These are phyloP conservation scores for Percina caprodes DNA, from an alignment of 2,113 vertebrate species.

Conservation along the genomic window DNA sequence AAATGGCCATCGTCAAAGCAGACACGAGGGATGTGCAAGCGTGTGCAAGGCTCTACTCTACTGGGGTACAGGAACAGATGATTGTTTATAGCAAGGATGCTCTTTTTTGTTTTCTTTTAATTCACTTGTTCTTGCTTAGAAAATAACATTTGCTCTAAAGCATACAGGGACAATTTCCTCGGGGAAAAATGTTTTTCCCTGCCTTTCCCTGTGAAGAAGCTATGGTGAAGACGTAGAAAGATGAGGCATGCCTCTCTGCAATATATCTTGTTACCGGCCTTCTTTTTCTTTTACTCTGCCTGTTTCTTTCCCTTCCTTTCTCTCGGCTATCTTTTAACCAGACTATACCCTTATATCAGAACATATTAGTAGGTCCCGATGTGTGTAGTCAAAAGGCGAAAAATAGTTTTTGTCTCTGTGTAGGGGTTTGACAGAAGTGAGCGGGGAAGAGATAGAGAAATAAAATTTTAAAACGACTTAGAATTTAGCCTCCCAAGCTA, in stretches of 20 bases:
- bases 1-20: constrained; percentile 52
- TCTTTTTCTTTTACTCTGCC: neutral
- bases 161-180: constrained; percentile 32
- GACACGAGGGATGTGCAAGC: constrained; percentile 44
- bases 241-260: constrained; percentile 17
- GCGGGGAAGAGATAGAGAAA: neutral
- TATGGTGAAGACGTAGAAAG: constrained; percentile 20
- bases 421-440: constrained; percentile 31
- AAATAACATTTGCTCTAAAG: constrained; percentile 59
- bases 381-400: constrained; percentile 53
- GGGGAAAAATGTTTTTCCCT: constrained; percentile 41
- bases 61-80: constrained; percentile 50
- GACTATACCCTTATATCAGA: constrained; percentile 44
- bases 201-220: constrained; percentile 12
- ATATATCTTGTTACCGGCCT: constrained; percentile 20
- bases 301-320: constrained; percentile 20
- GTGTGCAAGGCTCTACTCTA: constrained; percentile 46
- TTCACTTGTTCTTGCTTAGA: constrained; percentile 60
- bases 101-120: constrained; percentile 60
- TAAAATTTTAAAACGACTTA: constrained; percentile 4
- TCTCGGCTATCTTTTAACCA: constrained; percentile 47
- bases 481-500: constrained; percentile 24
- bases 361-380: constrained; percentile 35
- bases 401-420: constrained; percentile 37
- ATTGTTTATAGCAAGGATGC: constrained; percentile 62